Evolutionary conservation across 1,140 invertebrate genomes (phyloP), one percentile per base, ranked within the genome.

Genomic region (Hyphantria cunea): DNA sequence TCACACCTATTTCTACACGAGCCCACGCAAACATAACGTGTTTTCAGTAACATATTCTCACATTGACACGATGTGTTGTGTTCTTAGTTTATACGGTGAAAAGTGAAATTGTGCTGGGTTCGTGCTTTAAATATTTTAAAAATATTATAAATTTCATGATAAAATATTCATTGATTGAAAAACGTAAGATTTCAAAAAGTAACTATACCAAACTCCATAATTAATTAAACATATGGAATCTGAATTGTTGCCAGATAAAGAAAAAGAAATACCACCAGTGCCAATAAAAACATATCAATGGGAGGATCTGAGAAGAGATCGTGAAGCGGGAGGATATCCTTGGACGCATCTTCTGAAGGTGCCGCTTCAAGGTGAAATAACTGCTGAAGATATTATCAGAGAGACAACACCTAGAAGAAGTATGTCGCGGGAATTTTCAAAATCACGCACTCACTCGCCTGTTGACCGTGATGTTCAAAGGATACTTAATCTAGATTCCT

Each of bases 241-340:
- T 88, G 75, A 82, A 85, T 90, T 89, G 80, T 89, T 77, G 65
- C 74, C 88, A 86, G 91, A 92, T 84, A 88, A 80, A 79, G 69
- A 79, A 59, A 80, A 80, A 84, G 80, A 82, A 73, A 68, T 78
- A 78, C 93, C 93, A 68, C 92, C 92, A 64, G 91, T 94, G 71
- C 93, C 93, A 25, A 88, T 93, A 73, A 93, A 94, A 79, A 95
- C 94, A 31, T 95, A 95, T 85, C 91, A 93, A 91, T 95, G 94
- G 94, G 94, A 95, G 85, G 94, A 95, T 88, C 81, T 95, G 9
- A 84, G 92, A 69, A 88, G 93, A 76, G 90, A 92, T 64, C 87
- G 86, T 83, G 81, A 87, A 61, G 84, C 92, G 72, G 94, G 94
- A 63, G 93, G 92, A 41, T 95, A 95, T 76, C 94, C 94, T 58